These are phyloP conservation scores for Papilio polytes DNA, from an alignment of 1,140 invertebrate species.

Conservation along the genomic window DNA sequence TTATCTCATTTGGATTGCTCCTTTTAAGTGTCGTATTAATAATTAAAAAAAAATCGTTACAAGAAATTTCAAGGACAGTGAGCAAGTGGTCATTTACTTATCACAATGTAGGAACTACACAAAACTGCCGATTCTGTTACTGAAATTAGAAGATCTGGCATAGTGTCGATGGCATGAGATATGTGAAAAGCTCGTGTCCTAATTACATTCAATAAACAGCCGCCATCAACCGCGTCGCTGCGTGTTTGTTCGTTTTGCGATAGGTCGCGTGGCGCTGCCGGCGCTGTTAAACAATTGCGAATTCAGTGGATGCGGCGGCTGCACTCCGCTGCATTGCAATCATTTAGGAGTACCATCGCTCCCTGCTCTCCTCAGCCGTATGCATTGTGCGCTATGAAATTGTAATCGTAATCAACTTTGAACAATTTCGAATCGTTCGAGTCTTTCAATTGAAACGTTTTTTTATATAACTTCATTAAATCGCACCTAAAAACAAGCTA, in stretches of 20 bases:
- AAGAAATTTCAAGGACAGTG: too few species aligned
- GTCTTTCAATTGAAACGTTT: neutral
- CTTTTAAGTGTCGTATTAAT: too few species aligned
- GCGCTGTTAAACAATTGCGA: slow-evolving; percentile 27
- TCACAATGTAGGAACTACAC: too few species aligned
- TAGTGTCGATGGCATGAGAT: neutral
- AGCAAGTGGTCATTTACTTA: too few species aligned
- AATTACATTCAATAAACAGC: slow-evolving; percentile 22
- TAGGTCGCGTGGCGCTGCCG: neutral
- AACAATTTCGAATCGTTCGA: neutral
- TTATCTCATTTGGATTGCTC: too few species aligned
- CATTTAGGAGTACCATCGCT: neutral
- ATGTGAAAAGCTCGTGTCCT: neutral
- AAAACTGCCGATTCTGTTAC: too few species aligned
- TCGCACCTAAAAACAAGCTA: too few species aligned
- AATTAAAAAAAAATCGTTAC: too few species aligned
- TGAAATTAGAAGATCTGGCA: neutral
- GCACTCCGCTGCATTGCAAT: neutral
- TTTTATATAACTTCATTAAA: too few species aligned
- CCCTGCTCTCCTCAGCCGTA: neutral
- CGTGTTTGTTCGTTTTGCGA: slow-evolving; percentile 9
- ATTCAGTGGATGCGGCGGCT: neutral
- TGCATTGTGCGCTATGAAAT: slow-evolving; percentile 12
- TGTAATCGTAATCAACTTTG: neutral
- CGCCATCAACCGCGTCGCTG: neutral